Base-by-base conservation (phyloP, 2,113 vertebrate species). In the Cololabis saira region DNA sequence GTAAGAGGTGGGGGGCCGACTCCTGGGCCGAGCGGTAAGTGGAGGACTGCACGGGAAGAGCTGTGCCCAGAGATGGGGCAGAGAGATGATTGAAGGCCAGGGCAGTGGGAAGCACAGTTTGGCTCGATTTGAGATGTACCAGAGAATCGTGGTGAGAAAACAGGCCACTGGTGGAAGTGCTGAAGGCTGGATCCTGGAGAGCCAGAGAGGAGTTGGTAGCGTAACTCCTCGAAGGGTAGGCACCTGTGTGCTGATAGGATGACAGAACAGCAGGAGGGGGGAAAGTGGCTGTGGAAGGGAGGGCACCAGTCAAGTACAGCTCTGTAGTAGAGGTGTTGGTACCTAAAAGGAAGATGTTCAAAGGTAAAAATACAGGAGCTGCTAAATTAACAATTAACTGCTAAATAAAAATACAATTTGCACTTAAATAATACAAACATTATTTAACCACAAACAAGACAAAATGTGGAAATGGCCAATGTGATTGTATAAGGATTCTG, bases 21-120 rank as follows among this genome's bases (percentile, higher is more conserved):
- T 99, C 98, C 92, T 99, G 98, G 82, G 98, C 98, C 61, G 98
- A 99, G 55, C 98, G 97, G 55, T 99, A 99, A 0, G 98, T 99
- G 73, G 98, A 99, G 53, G 98, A 99, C 87, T 98, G 96, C 43
- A 96, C 95, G 52, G 98, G 98, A 21, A 98, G 78, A 52, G 94
- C 88, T 41, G 93, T 92, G 80, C 95, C 95, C 82, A 97, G 80
- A 27, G 94, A 84, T 45, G 95, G 92, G 69, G 90, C 86, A 80
- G 95, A 92, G 37, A 99, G 91, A 76, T 95, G 96, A 68, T 96
- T 96, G 77, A 99, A 98, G 1, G 96, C 90, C 92, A 99, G 81
- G 57, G 96, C 94, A 19, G 95, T 85, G 45, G 96, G 94, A 83
- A 98, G 92, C 61, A 95, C 92, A 71, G 93, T 90, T 84, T 98